These are phyloP conservation scores for Spodoptera picta DNA, from an alignment of 2,888 invertebrate species.

Conservation along the genomic window DNA sequence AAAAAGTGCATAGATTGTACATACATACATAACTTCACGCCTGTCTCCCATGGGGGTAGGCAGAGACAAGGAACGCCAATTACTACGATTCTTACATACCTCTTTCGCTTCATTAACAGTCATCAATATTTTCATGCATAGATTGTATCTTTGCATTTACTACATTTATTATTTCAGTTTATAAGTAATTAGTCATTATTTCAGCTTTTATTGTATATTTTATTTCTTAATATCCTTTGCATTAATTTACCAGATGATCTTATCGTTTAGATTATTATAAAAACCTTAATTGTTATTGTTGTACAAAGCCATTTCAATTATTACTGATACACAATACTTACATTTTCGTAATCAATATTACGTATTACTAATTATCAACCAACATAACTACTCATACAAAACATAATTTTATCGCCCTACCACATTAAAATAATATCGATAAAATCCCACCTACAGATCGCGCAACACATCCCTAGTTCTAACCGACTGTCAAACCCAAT, in stretches of 20 bases:
- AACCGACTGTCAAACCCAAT: slow-evolving; percentile 88
- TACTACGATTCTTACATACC: too few species aligned
- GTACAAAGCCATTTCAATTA: slow-evolving; percentile 25
- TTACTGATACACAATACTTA: slow-evolving; percentile 23
- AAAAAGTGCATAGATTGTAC: not conserved
- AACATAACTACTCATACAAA: not conserved
- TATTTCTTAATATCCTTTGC: slow-evolving; percentile 24
- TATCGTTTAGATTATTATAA: slow-evolving; percentile 31
- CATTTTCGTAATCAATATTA: not conserved
- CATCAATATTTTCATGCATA: too few species aligned
- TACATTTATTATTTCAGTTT: slow-evolving; percentile 5
- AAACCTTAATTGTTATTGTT: slow-evolving; percentile 40
- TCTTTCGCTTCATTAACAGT: too few species aligned
- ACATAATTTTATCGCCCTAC: not conserved
- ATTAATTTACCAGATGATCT: slow-evolving; percentile 22
- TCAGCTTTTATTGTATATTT: slow-evolving; percentile 10
- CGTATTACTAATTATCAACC: slow-evolving; percentile 6
- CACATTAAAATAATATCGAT: slow-evolving; percentile 48
- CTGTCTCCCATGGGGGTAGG: too few species aligned
- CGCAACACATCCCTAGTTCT: slow-evolving; percentile 71
- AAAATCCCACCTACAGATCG: slow-evolving; percentile 52
- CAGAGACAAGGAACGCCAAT: too few species aligned
- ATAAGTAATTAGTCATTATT: not conserved
- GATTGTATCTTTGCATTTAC: not conserved
- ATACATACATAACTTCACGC: too few species aligned